Percentiles rank a stretch among this genome's conserved stretches.
These are phyloP conservation scores for Geophilus truncorum DNA, from an alignment of 2,888 invertebrate genomes.

Conservation along the genomic window DNA sequence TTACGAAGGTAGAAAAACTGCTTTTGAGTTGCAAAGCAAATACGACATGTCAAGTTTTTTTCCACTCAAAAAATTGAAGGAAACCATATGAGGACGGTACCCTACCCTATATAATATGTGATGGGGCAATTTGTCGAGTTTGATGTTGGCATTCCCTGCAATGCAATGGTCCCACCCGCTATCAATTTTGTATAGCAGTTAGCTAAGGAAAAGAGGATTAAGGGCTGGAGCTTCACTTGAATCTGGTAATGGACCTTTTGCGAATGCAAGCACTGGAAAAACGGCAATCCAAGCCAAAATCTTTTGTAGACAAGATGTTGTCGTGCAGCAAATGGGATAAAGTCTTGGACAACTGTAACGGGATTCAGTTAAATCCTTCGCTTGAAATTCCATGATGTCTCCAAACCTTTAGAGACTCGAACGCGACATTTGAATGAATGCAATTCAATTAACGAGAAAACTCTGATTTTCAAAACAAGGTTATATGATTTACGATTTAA, in stretches of 20 bases:
- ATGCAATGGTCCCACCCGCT: conserved; percentile 22
- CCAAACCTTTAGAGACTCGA: too few relatives aligned
- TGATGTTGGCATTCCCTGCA: neutral
- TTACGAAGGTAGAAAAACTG: too few relatives aligned
- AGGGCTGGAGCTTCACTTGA: neutral
- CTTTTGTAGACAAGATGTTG: neutral
- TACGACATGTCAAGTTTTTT: too few relatives aligned
- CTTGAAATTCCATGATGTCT: too few relatives aligned
- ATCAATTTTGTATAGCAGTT: conserved; percentile 25
- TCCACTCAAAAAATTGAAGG: too few relatives aligned
- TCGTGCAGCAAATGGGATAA: neutral
- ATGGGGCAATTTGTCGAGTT: neutral
- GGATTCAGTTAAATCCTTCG: neutral
- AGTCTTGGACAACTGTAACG: neutral
- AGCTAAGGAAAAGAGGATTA: conserved; percentile 27
- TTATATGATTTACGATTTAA: neutral
- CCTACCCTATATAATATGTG: too few relatives aligned
- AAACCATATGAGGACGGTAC: too few relatives aligned
- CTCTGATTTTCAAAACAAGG: neutral
- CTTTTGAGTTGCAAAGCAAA: too few relatives aligned
- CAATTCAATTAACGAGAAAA: too few relatives aligned
- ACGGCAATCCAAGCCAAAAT: neutral
- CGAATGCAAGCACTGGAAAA: conserved; percentile 3
- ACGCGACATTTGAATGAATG: too few relatives aligned
- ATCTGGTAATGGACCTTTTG: conserved; percentile 5